phyloP scores from a whole-genome alignment of 1,140 invertebrate genomes.

The Drosophila parvula region DNA sequence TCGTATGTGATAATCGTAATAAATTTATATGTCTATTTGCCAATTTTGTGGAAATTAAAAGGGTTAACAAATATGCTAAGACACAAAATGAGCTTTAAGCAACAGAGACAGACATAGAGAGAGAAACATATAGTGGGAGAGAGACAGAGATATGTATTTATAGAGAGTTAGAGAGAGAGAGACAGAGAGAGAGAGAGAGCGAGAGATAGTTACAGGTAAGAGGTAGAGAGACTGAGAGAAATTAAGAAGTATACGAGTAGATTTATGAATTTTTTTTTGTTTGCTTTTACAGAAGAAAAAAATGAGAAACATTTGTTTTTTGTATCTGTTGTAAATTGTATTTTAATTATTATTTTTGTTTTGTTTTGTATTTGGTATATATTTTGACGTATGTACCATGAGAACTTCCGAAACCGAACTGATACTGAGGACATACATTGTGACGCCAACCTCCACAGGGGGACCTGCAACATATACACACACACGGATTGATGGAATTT shows the following conservation, averaged over 20 bases:
- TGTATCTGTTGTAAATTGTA: slow-evolving; percentile 47
- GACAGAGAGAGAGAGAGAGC: slow-evolving; percentile 35
- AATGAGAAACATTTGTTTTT: slow-evolving; percentile 48
- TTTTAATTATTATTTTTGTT: slow-evolving; percentile 35
- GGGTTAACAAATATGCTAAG: slow-evolving; percentile 46
- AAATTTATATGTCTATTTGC: slow-evolving; percentile 47
- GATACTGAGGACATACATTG: slow-evolving; percentile 99
- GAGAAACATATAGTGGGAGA: slow-evolving; percentile 47
- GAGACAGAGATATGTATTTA: slow-evolving; percentile 32
- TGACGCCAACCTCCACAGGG: slow-evolving; percentile 97
- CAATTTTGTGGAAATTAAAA: slow-evolving; percentile 54
- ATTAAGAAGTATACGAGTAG: slow-evolving; percentile 68
- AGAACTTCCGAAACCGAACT: slow-evolving; percentile 99
- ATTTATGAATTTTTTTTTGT: slow-evolving; percentile 65
- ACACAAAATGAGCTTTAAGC: slow-evolving; percentile 72
- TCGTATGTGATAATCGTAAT: slow-evolving; percentile 44
- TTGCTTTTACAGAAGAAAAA: slow-evolving; percentile 41
- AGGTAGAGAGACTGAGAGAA: slow-evolving; percentile 60
- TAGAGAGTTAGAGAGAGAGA: slow-evolving; percentile 38
- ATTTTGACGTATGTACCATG: slow-evolving; percentile 90
- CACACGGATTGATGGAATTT: slow-evolving; percentile 77
- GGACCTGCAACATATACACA: slow-evolving; percentile 92
- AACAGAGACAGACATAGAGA: slow-evolving; percentile 49
- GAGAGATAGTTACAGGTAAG: slow-evolving; percentile 50
- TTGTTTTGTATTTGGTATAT: slow-evolving; percentile 44